Base-by-base conservation (phyloP, 2,888 invertebrate genomes). In the Phlogophora meticulosa region DNA sequence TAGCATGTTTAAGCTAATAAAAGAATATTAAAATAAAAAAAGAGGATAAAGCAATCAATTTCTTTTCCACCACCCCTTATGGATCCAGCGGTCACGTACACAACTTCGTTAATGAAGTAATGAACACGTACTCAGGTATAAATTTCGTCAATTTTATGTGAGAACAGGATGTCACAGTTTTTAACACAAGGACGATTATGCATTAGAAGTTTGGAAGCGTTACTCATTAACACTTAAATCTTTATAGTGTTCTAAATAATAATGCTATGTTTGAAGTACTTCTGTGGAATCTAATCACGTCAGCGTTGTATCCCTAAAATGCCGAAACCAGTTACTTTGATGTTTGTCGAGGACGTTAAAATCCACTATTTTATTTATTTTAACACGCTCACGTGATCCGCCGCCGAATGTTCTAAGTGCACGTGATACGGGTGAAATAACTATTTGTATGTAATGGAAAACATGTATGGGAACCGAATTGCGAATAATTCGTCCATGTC, bases 201-300 rank as follows among this genome's bases (percentile, higher is more conserved):
- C 69, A 78, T 81, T 80, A 62, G 7, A 40, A 79, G 69, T 65
- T 70, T 56, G 28, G 15, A 32, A 43, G 10, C 63, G 72, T 69
- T 51, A 49, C 70, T 72, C 62, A 82, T 80, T 81, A 74, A 28
- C 74, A 78, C 77, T 81, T 84, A 68, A 83, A 85, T 83, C 62
- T 75, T 61, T 65, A 5, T 32, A 53, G 40, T 63, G 53, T 69
- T 59, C 40, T 60, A 62, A 75, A 79, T 84, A 71, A 53, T 58
- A 72, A 66, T 57, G 24, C 38, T 45, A 20, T n/a, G 46, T 69
- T 66, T 62, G 69, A 71, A 64, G 60, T 70, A 40, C 28, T 28
- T 28, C 2, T 65, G 56, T 53, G 48, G 48, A 82, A 77, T 69
- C 53, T 36, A 77, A 81, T 70, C 58, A 76, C 81, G 67, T 48